Percentiles rank a stretch among this genome's conserved stretches.
Evolutionary conservation across 2,113 vertebrate species (phyloP).

Genomic region (Larimichthys crocea): DNA sequence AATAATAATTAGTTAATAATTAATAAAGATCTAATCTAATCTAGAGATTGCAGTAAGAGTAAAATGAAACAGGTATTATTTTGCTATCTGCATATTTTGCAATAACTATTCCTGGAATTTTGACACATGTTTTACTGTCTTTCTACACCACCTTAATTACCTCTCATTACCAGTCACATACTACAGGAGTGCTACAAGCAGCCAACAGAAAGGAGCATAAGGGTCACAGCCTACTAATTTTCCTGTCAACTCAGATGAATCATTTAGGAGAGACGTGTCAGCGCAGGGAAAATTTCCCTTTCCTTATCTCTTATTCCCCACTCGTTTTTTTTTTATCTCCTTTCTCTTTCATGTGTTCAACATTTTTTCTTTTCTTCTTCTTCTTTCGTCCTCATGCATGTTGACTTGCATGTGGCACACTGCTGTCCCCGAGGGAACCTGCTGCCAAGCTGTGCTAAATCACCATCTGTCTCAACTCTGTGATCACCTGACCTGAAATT

Average conservation of each 20-base stretch:
- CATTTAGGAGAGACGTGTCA: background rate
- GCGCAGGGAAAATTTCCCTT: background rate
- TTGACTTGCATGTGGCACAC: slow-evolving; percentile 7
- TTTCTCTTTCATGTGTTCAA: background rate
- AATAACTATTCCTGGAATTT: background rate
- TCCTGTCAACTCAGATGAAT: background rate
- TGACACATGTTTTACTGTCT: background rate
- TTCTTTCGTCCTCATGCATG: background rate
- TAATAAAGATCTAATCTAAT: too few relatives aligned
- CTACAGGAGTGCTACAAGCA: background rate
- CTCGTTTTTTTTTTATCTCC: background rate
- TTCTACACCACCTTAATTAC: background rate
- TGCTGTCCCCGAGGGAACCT: slow-evolving; percentile 47
- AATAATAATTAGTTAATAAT: too few relatives aligned
- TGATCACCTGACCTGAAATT: slow-evolving; percentile 74
- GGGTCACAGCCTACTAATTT: background rate
- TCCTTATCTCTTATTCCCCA: background rate
- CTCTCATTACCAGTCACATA: background rate
- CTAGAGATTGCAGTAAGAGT: background rate
- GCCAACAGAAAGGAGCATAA: background rate
- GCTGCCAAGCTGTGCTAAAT: slow-evolving; percentile 65
- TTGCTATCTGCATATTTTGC: too few relatives aligned
- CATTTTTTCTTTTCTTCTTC: background rate
- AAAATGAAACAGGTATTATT: background rate
- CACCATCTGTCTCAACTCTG: slow-evolving; percentile 77